Percentiles rank a stretch among this genome's conserved stretches.
Conservation (phyloP, 2,113 vertebrate genomes). For the Gnathonemus longibarbis region DNA sequence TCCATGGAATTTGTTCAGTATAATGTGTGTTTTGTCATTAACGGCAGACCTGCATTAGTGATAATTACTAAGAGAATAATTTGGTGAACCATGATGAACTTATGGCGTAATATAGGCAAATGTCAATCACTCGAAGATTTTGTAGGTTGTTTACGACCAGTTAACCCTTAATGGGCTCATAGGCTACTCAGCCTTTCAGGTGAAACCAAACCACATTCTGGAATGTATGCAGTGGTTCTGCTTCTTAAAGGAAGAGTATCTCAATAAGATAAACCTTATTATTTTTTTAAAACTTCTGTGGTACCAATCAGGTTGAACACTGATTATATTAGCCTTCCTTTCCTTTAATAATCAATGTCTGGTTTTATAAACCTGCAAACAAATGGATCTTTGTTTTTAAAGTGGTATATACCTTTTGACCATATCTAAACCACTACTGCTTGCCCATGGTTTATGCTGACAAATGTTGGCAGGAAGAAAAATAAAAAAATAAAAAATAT, state of each 20-base stretch:
- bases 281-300: no score
- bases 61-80: not conserved
- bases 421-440: not conserved
- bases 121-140: not conserved
- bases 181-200: not conserved
- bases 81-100: not conserved
- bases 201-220: no score
- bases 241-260: no score
- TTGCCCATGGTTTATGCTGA: not conserved
- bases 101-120: not conserved
- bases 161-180: not conserved
- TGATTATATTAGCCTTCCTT: no score
- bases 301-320: no score
- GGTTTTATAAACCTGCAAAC: not conserved
- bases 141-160: not conserved
- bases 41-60: not conserved
- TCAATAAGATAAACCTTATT: no score
- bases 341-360: no score
- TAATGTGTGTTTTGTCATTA: not conserved
- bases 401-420: no score
- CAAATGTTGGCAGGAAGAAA: not conserved
- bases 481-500: no score
- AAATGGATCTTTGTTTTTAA: not conserved
- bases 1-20: not conserved
- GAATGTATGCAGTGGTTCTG: no score